phyloP scores from a whole-genome alignment of 2,797 vertebrate species.

The Rhinella marina region DNA sequence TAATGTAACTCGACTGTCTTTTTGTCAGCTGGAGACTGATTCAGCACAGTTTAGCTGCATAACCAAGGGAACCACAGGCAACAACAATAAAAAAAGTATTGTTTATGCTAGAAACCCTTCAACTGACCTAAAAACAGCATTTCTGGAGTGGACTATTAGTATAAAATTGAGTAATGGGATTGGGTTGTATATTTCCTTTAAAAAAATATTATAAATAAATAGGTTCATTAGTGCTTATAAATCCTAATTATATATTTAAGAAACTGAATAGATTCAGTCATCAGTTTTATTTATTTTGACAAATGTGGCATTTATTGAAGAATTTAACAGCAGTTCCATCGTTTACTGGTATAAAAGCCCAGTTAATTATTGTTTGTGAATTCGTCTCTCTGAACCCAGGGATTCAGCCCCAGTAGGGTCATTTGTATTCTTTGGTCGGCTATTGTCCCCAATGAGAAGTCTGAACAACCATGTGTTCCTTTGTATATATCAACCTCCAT shows the following conservation, averaged over 20 bases:
- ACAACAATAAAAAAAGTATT: too few species aligned
- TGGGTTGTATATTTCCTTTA: too few species aligned
- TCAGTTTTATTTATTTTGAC: neutral
- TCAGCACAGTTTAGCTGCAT: too few species aligned
- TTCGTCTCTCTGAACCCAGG: neutral
- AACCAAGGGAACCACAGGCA: too few species aligned
- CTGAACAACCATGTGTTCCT: slow-evolving; percentile 40
- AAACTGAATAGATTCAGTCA: neutral
- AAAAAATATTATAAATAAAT: too few species aligned
- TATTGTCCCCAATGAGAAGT: slow-evolving; percentile 39
- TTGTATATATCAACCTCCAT: slow-evolving; percentile 40
- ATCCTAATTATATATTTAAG: neutral
- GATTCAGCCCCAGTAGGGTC: slow-evolving; percentile 29
- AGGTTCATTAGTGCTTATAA: neutral
- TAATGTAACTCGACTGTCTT: too few species aligned
- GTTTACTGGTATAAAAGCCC: neutral
- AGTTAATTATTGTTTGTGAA: neutral
- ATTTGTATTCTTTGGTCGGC: slow-evolving; percentile 20
- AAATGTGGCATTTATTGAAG: neutral
- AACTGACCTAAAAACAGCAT: too few species aligned
- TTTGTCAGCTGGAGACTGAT: too few species aligned
- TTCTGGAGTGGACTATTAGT: too few species aligned
- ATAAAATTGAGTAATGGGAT: too few species aligned
- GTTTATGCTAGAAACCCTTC: too few species aligned
- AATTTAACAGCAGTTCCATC: neutral